phyloP scores from a whole-genome alignment of 2,888 invertebrate species.

The Mythimna impura region DNA sequence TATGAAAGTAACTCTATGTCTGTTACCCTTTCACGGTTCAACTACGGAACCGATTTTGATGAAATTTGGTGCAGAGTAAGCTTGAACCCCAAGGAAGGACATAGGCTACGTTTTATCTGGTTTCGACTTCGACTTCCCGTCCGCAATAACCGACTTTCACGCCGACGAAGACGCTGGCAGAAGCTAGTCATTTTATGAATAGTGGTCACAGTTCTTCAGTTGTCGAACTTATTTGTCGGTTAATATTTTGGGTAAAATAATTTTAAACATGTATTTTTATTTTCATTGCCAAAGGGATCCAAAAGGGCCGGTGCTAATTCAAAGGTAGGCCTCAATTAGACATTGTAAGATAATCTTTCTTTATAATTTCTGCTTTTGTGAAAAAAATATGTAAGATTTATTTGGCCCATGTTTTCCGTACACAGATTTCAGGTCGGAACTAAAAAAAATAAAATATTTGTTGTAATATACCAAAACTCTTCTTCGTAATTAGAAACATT shows the following conservation, averaged over 20 bases:
- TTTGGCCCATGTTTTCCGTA: background rate
- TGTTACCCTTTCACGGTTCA: too few relatives aligned
- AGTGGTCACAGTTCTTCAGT: background rate
- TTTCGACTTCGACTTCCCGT: too few relatives aligned
- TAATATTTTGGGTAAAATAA: constrained; percentile 5
- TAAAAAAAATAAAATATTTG: background rate
- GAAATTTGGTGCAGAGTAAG: too few relatives aligned
- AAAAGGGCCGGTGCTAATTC: constrained; percentile 54
- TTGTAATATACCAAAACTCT: background rate
- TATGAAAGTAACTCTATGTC: too few relatives aligned
- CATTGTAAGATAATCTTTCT: constrained; percentile 12
- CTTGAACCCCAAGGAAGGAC: too few relatives aligned
- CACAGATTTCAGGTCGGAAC: background rate
- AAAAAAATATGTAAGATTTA: background rate
- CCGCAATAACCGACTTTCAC: too few relatives aligned
- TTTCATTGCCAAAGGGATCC: constrained; percentile 52
- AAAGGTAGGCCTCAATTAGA: constrained; percentile 44
- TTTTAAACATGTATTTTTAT: constrained; percentile 44
- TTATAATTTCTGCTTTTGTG: background rate
- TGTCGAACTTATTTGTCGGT: background rate
- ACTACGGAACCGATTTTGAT: too few relatives aligned
- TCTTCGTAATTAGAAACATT: background rate
- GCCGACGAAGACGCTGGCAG: too few relatives aligned
- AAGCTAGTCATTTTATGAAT: background rate
- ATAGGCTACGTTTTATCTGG: too few relatives aligned